A percentile compares a stretch with the other conserved stretches of the same genome.
These are phyloP conservation scores for Glyphotaelius pellucidus DNA, from an alignment of 2,888 invertebrate species.

Conservation along the genomic window DNA sequence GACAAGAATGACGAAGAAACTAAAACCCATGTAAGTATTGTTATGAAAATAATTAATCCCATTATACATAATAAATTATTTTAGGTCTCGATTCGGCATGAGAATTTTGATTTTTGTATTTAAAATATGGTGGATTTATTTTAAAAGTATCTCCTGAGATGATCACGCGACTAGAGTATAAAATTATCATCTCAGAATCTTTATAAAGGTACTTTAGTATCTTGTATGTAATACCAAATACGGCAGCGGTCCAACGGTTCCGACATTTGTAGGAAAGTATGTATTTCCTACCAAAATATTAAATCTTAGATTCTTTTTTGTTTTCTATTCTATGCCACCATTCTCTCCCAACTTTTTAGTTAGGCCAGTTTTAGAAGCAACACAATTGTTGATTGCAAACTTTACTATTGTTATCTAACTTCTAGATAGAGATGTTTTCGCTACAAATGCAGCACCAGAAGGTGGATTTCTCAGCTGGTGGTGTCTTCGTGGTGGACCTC, in stretches of 20 bases:
- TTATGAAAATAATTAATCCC: neutral
- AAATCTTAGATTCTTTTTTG: neutral
- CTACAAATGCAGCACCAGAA: slow-evolving; percentile 61
- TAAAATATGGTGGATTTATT: too few relatives aligned
- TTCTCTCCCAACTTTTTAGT: neutral
- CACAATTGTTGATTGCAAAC: neutral
- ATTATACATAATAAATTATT: too few relatives aligned
- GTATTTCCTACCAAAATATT: too few relatives aligned
- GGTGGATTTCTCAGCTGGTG: slow-evolving; percentile 59
- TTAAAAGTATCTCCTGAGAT: too few relatives aligned
- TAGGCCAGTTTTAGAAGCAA: neutral
- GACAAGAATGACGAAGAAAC: neutral
- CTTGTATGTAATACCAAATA: too few relatives aligned
- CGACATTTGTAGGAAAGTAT: too few relatives aligned
- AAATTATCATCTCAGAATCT: too few relatives aligned
- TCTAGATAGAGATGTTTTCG: slow-evolving; percentile 61
- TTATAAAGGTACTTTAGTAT: too few relatives aligned
- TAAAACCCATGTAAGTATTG: neutral
- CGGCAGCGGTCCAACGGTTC: too few relatives aligned
- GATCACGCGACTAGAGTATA: too few relatives aligned
- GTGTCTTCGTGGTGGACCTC: slow-evolving; percentile 59
- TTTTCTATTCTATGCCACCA: neutral
- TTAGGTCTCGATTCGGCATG: too few relatives aligned
- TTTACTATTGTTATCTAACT: neutral
- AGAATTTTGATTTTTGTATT: too few relatives aligned